A percentile compares a stretch with the other conserved stretches of the same genome.
Evolutionary conservation across 2,888 invertebrate genomes (phyloP).

Genomic region (Aphodius granarius): DNA sequence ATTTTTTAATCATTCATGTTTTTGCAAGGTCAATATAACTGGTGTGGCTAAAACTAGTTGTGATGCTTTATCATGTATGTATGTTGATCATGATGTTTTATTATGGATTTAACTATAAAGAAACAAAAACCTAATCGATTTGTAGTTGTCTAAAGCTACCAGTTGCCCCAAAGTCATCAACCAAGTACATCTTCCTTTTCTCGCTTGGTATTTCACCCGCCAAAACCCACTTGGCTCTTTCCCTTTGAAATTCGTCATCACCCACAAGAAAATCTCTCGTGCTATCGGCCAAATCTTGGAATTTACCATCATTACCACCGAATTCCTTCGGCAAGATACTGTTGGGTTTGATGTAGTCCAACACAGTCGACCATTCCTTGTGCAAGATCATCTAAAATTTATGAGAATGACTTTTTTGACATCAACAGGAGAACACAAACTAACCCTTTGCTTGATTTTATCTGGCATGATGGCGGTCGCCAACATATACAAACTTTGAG

Average conservation of each 20-base stretch:
- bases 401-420: not conserved
- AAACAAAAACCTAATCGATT: too few species aligned
- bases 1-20: too few species aligned
- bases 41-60: too few species aligned
- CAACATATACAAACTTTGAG: not conserved
- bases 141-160: not conserved
- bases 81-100: too few species aligned
- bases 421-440: too few species aligned
- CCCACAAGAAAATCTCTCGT: not conserved
- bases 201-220: not conserved
- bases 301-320: not conserved
- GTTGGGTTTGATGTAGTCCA: not conserved
- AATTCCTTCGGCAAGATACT: not conserved
- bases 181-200: not conserved
- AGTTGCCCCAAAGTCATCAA: not conserved
- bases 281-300: not conserved
- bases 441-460: not conserved
- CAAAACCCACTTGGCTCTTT: not conserved
- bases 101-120: too few species aligned
- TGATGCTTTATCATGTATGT: too few species aligned
- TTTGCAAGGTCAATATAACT: too few species aligned
- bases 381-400: not conserved
- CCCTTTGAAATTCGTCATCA: not conserved
- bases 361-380: not conserved
- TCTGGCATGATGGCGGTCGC: not conserved